These are phyloP conservation scores for Bufo gargarizans DNA, from an alignment of 2,113 vertebrate genomes.

Conservation along the genomic window DNA sequence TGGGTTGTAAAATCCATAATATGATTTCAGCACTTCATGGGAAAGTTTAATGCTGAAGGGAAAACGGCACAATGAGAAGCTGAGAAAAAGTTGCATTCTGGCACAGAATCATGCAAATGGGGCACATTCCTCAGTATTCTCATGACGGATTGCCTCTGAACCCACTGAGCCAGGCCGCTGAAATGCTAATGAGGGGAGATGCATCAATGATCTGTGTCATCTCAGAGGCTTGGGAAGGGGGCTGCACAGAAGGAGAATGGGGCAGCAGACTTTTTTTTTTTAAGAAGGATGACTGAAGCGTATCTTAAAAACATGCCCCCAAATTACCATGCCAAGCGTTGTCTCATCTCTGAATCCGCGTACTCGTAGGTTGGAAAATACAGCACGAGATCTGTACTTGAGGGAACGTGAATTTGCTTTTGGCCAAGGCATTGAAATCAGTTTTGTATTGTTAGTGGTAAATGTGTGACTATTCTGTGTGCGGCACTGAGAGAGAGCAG, in stretches of 20 bases:
- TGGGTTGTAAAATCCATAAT: constrained; percentile 69
- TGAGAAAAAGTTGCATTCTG: constrained; percentile 81
- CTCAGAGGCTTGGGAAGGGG: constrained; percentile 78
- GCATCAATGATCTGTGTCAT: constrained; percentile 91
- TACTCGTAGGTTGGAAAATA: constrained; percentile 17
- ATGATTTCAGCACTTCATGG: constrained; percentile 81
- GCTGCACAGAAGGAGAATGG: constrained; percentile 64
- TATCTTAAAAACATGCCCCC: constrained; percentile 22
- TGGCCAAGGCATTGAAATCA: neutral
- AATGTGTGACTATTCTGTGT: constrained; percentile 7
- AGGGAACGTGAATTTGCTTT: neutral
- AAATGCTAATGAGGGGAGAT: constrained; percentile 89
- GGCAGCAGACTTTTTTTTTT: constrained; percentile 53
- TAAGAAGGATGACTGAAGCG: constrained; percentile 25
- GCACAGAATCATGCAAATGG: constrained; percentile 84
- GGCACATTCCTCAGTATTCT: constrained; percentile 88
- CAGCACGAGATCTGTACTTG: neutral
- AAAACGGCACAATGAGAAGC: constrained; percentile 77
- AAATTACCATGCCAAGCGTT: constrained; percentile 25
- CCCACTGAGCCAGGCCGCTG: constrained; percentile 81
- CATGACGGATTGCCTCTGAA: constrained; percentile 84
- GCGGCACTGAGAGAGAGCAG: neutral
- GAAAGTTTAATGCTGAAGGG: constrained; percentile 77
- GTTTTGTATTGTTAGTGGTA: neutral
- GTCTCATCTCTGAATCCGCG: constrained; percentile 5